A percentile compares a stretch with the other conserved stretches of the same genome.
Evolutionary conservation across 2,113 vertebrate genomes (phyloP).

Genomic region (Trogon surrucura): DNA sequence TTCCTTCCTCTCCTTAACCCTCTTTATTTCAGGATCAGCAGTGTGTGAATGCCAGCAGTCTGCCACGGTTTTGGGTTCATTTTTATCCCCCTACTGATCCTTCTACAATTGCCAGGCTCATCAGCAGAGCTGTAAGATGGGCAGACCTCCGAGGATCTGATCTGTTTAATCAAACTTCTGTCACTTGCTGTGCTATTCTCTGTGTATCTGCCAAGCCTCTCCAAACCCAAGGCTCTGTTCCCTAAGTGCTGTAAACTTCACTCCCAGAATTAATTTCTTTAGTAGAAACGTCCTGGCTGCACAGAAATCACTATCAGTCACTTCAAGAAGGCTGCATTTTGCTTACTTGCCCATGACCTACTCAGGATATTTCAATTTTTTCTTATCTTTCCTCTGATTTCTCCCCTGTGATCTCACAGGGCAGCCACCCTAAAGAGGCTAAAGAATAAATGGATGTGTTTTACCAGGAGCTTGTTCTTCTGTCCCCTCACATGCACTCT

Average conservation of each 20-base stretch:
- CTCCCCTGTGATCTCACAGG: background rate
- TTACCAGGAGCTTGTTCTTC: background rate
- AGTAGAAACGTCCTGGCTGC: background rate
- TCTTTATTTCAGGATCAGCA: conserved; percentile 52
- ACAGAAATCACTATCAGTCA: background rate
- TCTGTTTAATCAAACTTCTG: conserved; percentile 22
- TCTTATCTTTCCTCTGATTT: background rate
- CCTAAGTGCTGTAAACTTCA: background rate
- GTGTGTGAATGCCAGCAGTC: conserved; percentile 4
- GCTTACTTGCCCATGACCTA: background rate
- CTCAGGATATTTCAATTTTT: background rate
- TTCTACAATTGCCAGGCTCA: conserved; percentile 1
- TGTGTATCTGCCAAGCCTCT: background rate
- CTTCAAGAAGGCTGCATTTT: background rate
- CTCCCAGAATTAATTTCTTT: background rate
- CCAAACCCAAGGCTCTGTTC: background rate
- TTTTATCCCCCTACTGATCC: background rate
- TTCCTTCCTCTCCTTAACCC: conserved; percentile 7
- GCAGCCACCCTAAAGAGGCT: background rate
- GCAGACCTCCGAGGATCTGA: background rate
- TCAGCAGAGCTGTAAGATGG: background rate
- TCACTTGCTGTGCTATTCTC: background rate
- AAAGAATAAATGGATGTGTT: background rate
- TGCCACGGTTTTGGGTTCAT: conserved; percentile 6
- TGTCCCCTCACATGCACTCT: background rate